These are phyloP conservation scores for Lasioglossum lativentre DNA, from an alignment of 2,888 invertebrate species.

Conservation along the genomic window DNA sequence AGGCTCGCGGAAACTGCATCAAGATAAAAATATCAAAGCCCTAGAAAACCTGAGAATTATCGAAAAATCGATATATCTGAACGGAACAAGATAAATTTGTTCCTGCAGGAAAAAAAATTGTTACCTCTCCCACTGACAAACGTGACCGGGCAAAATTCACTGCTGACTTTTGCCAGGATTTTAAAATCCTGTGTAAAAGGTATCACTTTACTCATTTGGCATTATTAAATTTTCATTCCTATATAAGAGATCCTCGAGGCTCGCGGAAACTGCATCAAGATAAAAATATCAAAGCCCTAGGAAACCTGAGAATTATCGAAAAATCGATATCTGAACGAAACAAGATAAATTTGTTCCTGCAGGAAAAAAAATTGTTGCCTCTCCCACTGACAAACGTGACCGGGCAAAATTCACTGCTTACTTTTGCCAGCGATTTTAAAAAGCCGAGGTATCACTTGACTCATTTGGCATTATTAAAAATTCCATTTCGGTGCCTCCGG, in stretches of 20 bases:
- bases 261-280: not conserved
- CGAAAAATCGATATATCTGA: not conserved
- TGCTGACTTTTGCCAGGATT: not conserved
- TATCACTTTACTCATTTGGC: too few relatives aligned
- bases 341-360: too few relatives aligned
- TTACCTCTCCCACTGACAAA: too few relatives aligned
- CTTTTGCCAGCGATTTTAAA: not conserved
- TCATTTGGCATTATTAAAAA: slow-evolving; percentile 33
- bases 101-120: not conserved
- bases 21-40: not conserved
- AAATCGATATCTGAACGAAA: not conserved
- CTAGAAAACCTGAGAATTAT: not conserved
- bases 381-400: not conserved
- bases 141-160: slow-evolving; percentile 19
- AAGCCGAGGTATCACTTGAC: not conserved
- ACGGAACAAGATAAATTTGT: not conserved
- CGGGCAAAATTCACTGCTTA: slow-evolving; percentile 20
- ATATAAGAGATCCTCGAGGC: too few relatives aligned
- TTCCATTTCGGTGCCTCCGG: not conserved
- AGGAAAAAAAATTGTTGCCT: not conserved
- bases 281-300: not conserved
- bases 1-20: too few relatives aligned
- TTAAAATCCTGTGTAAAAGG: too few relatives aligned
- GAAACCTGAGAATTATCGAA: not conserved
- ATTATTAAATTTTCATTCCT: not conserved